phyloP scores from a whole-genome alignment of 2,113 vertebrate species.

The Rhombomys opimus region DNA sequence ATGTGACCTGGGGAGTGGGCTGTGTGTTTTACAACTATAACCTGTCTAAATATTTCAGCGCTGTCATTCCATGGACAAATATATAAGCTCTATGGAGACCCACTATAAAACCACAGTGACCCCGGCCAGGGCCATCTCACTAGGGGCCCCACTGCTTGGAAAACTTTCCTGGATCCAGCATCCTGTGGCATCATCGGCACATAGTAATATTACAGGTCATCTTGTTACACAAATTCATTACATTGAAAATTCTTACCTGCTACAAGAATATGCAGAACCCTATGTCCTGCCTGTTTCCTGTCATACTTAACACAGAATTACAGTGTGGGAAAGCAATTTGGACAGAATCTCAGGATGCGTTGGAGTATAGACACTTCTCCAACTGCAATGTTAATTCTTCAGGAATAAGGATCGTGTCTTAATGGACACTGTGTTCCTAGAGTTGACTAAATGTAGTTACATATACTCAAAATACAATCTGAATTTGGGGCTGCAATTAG shows the following conservation, averaged over 20 bases:
- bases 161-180: background rate
- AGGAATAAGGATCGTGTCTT: background rate
- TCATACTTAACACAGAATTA: conserved; percentile 1
- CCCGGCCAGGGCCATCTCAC: background rate
- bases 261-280: background rate
- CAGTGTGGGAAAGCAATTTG: background rate
- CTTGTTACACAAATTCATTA: background rate
- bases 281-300: background rate
- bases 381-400: background rate
- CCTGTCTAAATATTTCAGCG: background rate
- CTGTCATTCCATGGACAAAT: background rate
- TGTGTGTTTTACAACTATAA: background rate
- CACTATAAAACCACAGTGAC: background rate
- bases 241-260: background rate
- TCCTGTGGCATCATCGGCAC: background rate
- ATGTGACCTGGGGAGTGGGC: background rate
- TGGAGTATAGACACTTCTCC: background rate
- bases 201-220: background rate
- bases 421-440: background rate
- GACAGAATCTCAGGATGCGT: background rate
- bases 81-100: background rate
- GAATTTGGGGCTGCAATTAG: background rate
- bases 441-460: background rate
- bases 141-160: background rate
- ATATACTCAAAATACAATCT: background rate